Evolutionary conservation across 2,888 invertebrate genomes (phyloP).

Genomic region (Meiosimyza platycephala): DNA sequence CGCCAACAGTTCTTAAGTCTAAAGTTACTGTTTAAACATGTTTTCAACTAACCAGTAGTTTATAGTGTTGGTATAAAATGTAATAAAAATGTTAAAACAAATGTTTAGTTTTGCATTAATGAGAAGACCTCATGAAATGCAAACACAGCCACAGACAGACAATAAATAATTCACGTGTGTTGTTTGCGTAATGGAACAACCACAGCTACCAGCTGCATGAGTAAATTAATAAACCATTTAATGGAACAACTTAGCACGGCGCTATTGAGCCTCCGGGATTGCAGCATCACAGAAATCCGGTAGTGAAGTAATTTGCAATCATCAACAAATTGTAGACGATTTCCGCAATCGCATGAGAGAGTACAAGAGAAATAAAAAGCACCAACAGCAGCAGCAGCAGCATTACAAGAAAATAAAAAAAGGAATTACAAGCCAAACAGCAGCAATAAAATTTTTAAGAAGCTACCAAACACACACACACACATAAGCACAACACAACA

Average conservation of each 20-base stretch:
- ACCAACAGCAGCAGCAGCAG: not conserved
- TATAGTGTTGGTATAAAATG: too few relatives aligned
- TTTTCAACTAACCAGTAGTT: too few relatives aligned
- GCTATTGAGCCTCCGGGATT: not conserved
- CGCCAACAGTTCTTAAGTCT: too few relatives aligned
- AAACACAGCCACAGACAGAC: not conserved
- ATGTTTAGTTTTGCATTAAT: not conserved
- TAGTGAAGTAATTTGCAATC: constrained; percentile 44
- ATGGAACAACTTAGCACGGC: constrained; percentile 13
- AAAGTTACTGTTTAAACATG: too few relatives aligned
- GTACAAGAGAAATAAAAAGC: constrained; percentile 14
- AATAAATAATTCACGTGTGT: not conserved
- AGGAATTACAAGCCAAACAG: not conserved
- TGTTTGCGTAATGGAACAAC: constrained; percentile 5
- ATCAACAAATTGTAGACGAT: constrained; percentile 46
- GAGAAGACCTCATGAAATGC: not conserved
- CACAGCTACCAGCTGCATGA: constrained; percentile 15
- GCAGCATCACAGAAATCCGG: constrained; percentile 20
- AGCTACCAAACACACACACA: constrained; percentile 3
- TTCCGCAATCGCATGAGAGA: constrained; percentile 42
- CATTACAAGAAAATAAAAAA: not conserved
- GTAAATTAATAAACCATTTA: constrained; percentile 31
- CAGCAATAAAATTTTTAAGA: not conserved
- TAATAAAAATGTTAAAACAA: too few relatives aligned
- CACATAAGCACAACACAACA: not conserved